phyloP scores from a whole-genome alignment of 2,888 invertebrate genomes.

The Hemithea aestivaria region DNA sequence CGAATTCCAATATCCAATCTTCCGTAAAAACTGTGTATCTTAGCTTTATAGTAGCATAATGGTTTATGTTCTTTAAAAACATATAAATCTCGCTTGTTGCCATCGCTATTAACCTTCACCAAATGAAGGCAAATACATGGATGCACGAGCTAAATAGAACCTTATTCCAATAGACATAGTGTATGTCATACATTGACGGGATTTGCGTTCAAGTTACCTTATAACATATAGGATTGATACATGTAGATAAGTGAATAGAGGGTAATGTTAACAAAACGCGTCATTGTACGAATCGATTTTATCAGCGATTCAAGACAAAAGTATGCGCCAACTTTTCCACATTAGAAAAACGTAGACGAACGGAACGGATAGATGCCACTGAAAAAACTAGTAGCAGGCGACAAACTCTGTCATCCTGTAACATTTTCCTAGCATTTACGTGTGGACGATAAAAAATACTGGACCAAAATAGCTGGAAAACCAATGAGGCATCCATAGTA shows the following conservation, averaged over 20 bases:
- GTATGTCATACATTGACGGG: slow-evolving; percentile 17
- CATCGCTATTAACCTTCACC: slow-evolving; percentile 7
- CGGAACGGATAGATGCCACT: too few species aligned
- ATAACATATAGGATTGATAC: too few species aligned
- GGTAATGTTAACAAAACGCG: slow-evolving; percentile 11
- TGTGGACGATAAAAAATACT: too few species aligned
- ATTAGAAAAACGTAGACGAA: too few species aligned
- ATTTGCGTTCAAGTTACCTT: neutral
- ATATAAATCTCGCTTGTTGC: neutral
- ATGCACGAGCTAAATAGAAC: slow-evolving; percentile 1
- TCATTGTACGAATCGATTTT: slow-evolving; percentile 15
- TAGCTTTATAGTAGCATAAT: neutral
- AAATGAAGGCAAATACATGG: slow-evolving; percentile 4
- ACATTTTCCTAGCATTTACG: too few species aligned
- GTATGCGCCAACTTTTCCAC: too few species aligned
- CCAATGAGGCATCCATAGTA: too few species aligned
- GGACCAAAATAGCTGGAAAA: too few species aligned
- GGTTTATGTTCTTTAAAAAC: neutral
- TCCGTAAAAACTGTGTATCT: slow-evolving; percentile 5
- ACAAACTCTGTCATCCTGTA: too few species aligned
- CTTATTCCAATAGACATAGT: slow-evolving; percentile 14
- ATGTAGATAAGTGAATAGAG: neutral
- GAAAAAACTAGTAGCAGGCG: too few species aligned
- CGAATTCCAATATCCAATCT: too few species aligned
- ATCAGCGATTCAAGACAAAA: too few species aligned